A percentile compares a stretch with the other conserved stretches of the same genome.
phyloP scores from a whole-genome alignment of 2,797 vertebrate genomes.

The Crenuchus spilurus region DNA sequence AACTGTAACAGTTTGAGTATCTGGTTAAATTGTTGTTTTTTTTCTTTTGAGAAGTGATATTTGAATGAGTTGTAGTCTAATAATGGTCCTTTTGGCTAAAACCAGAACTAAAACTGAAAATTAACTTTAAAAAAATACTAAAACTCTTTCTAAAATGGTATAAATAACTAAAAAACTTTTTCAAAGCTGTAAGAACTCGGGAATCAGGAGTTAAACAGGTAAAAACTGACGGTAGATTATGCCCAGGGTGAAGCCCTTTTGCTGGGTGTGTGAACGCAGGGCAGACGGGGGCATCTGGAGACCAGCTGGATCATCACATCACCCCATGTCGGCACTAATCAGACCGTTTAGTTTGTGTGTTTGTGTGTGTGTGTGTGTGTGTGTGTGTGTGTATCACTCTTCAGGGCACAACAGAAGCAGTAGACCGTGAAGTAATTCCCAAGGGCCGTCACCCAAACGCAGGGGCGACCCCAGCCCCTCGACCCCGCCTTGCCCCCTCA shows the following conservation, averaged over 20 bases:
- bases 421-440: constrained; percentile 49
- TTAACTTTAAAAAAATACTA: no score
- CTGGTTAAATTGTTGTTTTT: no score
- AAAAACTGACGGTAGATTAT: no score
- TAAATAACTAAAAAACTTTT: no score
- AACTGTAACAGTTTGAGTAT: no score
- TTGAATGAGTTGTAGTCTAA: no score
- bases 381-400: constrained; percentile 32
- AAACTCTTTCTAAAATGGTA: no score
- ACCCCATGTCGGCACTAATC: not conserved
- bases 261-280: not conserved
- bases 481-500: constrained; percentile 54
- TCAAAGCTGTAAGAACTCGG: no score
- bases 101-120: no score
- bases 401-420: constrained; percentile 49
- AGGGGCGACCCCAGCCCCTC: constrained; percentile 43
- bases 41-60: no score
- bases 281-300: not conserved
- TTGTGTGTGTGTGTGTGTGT: constrained; percentile 28
- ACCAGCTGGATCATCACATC: constrained; percentile 23
- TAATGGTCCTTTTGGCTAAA: no score
- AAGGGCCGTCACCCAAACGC: constrained; percentile 49
- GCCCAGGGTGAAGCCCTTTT: not conserved
- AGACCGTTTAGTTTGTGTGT: constrained; percentile 17
- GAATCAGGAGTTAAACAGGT: no score